A percentile compares a stretch with the other conserved stretches of the same genome.
phyloP scores from a whole-genome alignment of 2,888 invertebrate genomes.

The Scaeva pyrastri region DNA sequence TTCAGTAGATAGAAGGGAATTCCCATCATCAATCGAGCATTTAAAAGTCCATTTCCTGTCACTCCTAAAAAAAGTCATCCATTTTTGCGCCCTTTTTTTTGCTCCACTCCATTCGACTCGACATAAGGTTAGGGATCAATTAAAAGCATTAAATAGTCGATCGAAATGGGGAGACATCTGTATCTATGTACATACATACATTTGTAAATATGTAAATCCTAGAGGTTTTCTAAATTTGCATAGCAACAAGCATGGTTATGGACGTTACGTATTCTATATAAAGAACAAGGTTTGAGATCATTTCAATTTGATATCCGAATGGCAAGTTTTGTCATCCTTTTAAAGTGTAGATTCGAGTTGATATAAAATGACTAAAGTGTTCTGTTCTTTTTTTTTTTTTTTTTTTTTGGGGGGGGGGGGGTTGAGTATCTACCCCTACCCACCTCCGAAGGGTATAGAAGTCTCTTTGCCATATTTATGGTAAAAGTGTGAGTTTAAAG shows the following conservation, averaged over 20 bases:
- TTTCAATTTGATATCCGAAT: constrained; percentile 48
- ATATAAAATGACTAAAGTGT: background rate
- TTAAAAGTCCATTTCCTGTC: constrained; percentile 64
- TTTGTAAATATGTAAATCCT: background rate
- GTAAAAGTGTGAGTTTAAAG: constrained; percentile 19
- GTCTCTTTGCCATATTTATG: background rate
- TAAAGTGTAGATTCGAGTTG: no score
- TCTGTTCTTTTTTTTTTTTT: background rate
- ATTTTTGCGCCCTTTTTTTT: constrained; percentile 16
- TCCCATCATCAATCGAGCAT: background rate
- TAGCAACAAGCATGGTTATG: background rate
- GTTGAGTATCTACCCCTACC: background rate
- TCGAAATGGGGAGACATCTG: constrained; percentile 18
- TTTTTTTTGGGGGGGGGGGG: no score
- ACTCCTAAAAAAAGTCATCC: background rate
- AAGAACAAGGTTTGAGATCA: background rate
- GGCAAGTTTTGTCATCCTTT: background rate
- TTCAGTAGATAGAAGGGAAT: no score
- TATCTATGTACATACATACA: background rate
- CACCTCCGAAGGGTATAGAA: background rate
- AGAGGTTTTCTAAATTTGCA: constrained; percentile 15
- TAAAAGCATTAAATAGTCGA: constrained; percentile 48
- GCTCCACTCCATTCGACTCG: background rate
- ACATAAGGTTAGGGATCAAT: constrained; percentile 58
- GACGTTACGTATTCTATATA: background rate